phyloP scores from a whole-genome alignment of 2,888 invertebrate species.

The Ennomos erosarius region DNA sequence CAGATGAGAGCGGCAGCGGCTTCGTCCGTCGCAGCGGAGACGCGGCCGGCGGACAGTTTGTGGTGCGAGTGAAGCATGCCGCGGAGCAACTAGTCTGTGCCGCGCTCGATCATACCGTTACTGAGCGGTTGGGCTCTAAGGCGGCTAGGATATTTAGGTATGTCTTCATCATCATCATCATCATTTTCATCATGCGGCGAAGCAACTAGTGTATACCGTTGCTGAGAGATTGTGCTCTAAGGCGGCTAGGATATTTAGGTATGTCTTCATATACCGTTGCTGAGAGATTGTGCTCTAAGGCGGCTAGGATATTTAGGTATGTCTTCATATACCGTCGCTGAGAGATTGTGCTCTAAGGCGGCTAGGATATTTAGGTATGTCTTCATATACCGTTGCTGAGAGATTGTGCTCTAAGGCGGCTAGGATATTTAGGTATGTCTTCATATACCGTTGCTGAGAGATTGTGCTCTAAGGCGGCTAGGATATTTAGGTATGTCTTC shows the following conservation, averaged over 20 bases:
- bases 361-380: too few relatives aligned
- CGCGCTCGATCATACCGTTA: constrained; percentile 91
- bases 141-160: constrained; percentile 93
- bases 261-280: too few relatives aligned
- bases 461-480: constrained; percentile 93
- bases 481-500: constrained; percentile 89
- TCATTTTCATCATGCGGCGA: too few relatives aligned
- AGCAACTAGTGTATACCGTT: neutral
- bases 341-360: too few relatives aligned
- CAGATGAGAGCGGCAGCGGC: constrained; percentile 91
- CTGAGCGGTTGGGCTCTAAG: constrained; percentile 94
- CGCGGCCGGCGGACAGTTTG: constrained; percentile 93
- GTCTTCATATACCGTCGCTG: too few relatives aligned
- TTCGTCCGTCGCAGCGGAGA: constrained; percentile 92
- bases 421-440: constrained; percentile 69
- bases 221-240: too few relatives aligned
- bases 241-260: too few relatives aligned
- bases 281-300: too few relatives aligned
- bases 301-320: too few relatives aligned
- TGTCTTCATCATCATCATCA: neutral
- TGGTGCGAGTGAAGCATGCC: constrained; percentile 89
- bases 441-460: constrained; percentile 91
- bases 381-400: constrained; percentile 89
- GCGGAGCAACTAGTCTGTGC: constrained; percentile 89
- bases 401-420: constrained; percentile 94